Evolutionary conservation across 2,797 vertebrate species (phyloP), one percentile per base, ranked within the genome.

Genomic region (Micromesistius poutassou): DNA sequence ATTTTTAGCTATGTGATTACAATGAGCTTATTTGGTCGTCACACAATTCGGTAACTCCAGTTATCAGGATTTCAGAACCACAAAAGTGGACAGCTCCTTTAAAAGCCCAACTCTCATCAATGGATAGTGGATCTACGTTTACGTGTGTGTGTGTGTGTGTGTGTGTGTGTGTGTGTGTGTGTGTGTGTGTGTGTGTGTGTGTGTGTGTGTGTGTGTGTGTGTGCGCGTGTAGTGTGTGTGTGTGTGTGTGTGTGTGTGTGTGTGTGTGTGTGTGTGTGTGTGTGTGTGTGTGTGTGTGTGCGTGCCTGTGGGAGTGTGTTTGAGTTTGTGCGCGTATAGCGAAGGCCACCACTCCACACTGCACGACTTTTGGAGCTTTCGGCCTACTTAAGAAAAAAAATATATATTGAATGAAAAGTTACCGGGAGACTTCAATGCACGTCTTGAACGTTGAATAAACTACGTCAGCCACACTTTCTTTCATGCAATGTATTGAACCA

Each of bases 121-220:
- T 71, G 70, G 77, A 82, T 78, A 31, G 30, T 75, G 62, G 62
- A 68, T 68, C 25, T 28, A 62, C 55, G n/a, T 8, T 6, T 62
- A 22, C 9, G 55, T 62, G 55, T 62, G 55, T 62, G 55, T 62
- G 22, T 62, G 50, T 62, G 19, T 62, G 62, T 28, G n/a, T 10
- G 62, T 66, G 62, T 28, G 62, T 66, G 50, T 62, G 50, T 62
- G 50, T 62, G 50, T 62, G 50, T 62, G 50, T 25, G 50, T 62
- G 22, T 25, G 50, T 50, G 46, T 19, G 50, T 25, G 50, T 25
- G 22, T 62, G 50, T 62, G 22, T 9, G 50, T 62, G 50, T 2
- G 22, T 55, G 40, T 33, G 33, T 33, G 55, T 66, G 55, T 2
- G n/a, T 62, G 42, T 13, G 38, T 40, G 38, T 13, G 38, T 40